Evolutionary conservation across 2,113 vertebrate species (phyloP), one percentile per base, ranked within the genome.

Genomic region (Spheniscus mendiculus): DNA sequence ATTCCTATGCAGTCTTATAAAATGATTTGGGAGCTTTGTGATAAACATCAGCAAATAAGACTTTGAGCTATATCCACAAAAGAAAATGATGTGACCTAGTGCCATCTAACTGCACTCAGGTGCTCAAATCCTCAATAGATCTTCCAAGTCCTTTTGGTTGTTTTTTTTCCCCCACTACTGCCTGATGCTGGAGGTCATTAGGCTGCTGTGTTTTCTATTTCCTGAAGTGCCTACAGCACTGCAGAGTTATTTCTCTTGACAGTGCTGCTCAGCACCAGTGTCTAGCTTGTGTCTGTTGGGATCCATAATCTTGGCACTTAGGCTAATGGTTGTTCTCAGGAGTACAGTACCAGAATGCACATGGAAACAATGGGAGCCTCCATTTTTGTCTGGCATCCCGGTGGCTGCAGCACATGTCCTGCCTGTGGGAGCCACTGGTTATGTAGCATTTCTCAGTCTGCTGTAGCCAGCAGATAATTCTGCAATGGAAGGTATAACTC

Each of bases 381-480:
- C 29, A 45, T 74, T 89, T 83, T 30, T 49, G 15, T 45, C 58
- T 81, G 50, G 58, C 4, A 5, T 78, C 45, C 5, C 0, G 0
- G 45, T 62, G 55, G 67, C 45, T 86, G 67, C 42, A 78, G 72
- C 59, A 40, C 53, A 10, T 5, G 40, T 52, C 71, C 59, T 66
- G 45, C 45, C 49, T 92, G 5, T 70, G 86, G 58, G 63, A 93
- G 25, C 74, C 61, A 34, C 49, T 77, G 86, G 30, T 77, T 70
- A 40, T 32, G 32, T 17, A 15, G 76, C 30, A 40, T 69, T 92
- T 83, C 76, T 73, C 12, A 69, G 52, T 36, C 83, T 88, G 62
- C 74, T 89, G 67, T 50, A 89, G 62, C 58, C 44, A 83, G 62
- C 67, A 90, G 50, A 23, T 81, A 58, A 45, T 66, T 77, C 69